Percentiles rank a stretch among this genome's conserved stretches.
These are phyloP conservation scores for Volucella inflata DNA, from an alignment of 2,888 invertebrate species.

Conservation along the genomic window DNA sequence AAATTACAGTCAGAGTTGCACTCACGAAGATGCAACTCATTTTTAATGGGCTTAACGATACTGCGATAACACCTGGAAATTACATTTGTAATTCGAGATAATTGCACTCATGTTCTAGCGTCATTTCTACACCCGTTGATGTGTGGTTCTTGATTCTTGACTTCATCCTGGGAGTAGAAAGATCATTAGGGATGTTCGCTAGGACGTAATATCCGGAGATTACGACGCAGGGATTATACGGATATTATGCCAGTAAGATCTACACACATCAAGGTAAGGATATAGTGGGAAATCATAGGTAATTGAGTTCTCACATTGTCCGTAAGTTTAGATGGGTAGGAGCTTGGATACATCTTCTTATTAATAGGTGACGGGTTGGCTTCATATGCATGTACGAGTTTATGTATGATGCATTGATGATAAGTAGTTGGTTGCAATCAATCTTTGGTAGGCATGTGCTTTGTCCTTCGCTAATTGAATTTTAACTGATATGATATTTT, in stretches of 20 bases:
- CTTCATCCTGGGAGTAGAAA: constrained; percentile 21
- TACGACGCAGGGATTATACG: constrained; percentile 16
- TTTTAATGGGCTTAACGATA: constrained; percentile 66
- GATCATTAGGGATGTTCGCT: constrained; percentile 54
- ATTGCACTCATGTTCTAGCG: constrained; percentile 67
- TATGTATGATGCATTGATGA: no score
- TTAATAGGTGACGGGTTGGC: constrained; percentile 25
- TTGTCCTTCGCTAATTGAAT: no score
- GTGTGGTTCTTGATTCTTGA: constrained; percentile 23
- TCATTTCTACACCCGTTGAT: constrained; percentile 47
- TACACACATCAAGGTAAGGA: constrained; percentile 34
- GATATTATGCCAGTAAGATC: constrained; percentile 17
- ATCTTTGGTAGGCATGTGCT: no score
- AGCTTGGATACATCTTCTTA: constrained; percentile 41
- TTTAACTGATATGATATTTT: no score
- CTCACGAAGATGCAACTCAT: constrained; percentile 27
- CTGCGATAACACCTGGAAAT: constrained; percentile 67
- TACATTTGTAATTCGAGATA: constrained; percentile 72
- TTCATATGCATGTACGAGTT: constrained; percentile 30
- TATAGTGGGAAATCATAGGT: constrained; percentile 64
- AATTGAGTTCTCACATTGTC: constrained; percentile 66
- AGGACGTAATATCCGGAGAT: constrained; percentile 66
- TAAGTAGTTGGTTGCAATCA: no score
- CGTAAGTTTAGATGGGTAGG: constrained; percentile 29
- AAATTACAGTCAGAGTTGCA: constrained; percentile 14